A percentile compares a stretch with the other conserved stretches of the same genome.
Conservation (phyloP, 2,888 invertebrate genomes). For the Caenorhabditis drosophilae region DNA sequence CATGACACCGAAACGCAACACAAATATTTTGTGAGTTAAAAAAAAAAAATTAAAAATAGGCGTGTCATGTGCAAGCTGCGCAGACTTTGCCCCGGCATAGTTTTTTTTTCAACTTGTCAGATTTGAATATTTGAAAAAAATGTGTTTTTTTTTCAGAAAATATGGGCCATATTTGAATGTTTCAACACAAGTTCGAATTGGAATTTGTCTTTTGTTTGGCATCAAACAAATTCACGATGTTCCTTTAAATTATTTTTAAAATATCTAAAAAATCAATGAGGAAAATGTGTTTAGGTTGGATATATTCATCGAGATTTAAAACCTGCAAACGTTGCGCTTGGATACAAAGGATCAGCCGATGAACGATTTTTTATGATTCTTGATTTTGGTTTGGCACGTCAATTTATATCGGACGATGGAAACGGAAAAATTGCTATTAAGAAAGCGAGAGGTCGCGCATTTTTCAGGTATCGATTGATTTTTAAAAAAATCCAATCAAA, state of each 20-base stretch:
- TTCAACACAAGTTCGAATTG: slow-evolving; percentile 50
- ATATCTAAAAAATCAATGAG: too few species aligned
- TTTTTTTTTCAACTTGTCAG: too few species aligned
- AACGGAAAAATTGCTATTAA: slow-evolving; percentile 12
- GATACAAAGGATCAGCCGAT: slow-evolving; percentile 36
- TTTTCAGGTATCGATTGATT: slow-evolving; percentile 25
- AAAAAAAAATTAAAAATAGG: too few species aligned
- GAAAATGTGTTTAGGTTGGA: too few species aligned
- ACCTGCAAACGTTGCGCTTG: slow-evolving; percentile 51
- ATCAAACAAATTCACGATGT: slow-evolving; percentile 59
- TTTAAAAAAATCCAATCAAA: too few species aligned
- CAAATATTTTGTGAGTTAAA: too few species aligned
- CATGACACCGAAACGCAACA: too few species aligned
- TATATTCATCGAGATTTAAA: too few species aligned
- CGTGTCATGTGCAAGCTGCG: too few species aligned
- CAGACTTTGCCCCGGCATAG: too few species aligned
- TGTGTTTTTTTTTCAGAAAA: slow-evolving; percentile 16
- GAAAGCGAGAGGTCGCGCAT: slow-evolving; percentile 18
- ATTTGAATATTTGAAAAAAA: too few species aligned
- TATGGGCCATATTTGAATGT: slow-evolving; percentile 36
- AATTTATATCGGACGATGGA: slow-evolving; percentile 25
- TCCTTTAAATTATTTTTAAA: too few species aligned
- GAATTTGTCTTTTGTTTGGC: slow-evolving; percentile 47
- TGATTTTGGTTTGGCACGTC: slow-evolving; percentile 53
- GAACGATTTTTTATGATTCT: slow-evolving; percentile 44